These are phyloP conservation scores for Neomonachus schauinslandi DNA, from an alignment of 2,113 vertebrate species.

Conservation along the genomic window DNA sequence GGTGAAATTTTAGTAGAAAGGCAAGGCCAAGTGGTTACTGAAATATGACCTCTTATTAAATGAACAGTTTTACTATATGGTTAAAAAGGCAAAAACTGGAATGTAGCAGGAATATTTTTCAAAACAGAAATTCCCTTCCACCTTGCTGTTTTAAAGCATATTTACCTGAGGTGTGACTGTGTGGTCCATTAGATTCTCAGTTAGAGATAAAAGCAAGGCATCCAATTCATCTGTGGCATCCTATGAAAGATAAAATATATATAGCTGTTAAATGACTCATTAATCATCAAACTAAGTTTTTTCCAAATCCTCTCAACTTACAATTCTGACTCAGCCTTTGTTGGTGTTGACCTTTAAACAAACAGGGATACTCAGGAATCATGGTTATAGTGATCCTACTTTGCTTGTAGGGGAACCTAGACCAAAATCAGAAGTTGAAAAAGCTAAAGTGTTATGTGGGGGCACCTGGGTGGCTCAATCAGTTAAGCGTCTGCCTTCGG, in stretches of 20 bases:
- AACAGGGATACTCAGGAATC: not conserved
- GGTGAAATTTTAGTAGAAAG: constrained; percentile 16
- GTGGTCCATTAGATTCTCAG: constrained; percentile 96
- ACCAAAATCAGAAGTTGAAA: not conserved
- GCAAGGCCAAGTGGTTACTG: not conserved
- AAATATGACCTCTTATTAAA: constrained; percentile 10
- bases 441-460: not conserved
- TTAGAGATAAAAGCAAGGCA: constrained; percentile 82
- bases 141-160: constrained; percentile 11
- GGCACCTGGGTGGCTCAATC: not conserved
- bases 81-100: constrained; percentile 2
- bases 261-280: constrained; percentile 64
- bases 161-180: constrained; percentile 90
- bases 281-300: constrained; percentile 36
- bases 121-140: constrained; percentile 27
- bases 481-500: not conserved
- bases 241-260: constrained; percentile 85
- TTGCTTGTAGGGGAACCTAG: not conserved
- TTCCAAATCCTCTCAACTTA: not conserved
- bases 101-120: constrained; percentile 20
- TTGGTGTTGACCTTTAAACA: not conserved
- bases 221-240: constrained; percentile 90
- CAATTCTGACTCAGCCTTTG: not conserved
- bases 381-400: not conserved
- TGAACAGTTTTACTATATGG: not conserved